Percentiles rank a stretch among this genome's conserved stretches.
Conservation (phyloP, 2,888 invertebrate species). For the Acronicta aceris region DNA sequence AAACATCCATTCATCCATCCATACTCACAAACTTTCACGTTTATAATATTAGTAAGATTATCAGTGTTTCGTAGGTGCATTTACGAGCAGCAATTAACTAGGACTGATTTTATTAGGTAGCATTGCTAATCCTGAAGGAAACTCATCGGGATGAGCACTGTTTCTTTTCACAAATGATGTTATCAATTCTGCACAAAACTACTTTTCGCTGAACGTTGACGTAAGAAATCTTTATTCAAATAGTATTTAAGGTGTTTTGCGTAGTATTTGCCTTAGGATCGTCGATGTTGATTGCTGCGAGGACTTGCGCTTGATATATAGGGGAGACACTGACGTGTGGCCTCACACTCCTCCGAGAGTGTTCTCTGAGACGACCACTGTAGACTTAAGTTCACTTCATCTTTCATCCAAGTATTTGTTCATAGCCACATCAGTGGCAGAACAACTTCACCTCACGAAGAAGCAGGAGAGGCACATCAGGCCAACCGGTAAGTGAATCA, state of each 20-base stretch:
- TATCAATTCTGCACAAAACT: conserved; percentile 45
- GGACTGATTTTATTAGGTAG: background rate
- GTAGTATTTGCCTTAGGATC: conserved; percentile 83
- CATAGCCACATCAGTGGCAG: conserved; percentile 86
- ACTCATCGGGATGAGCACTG: background rate
- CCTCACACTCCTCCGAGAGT: conserved; percentile 82
- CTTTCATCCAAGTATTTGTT: conserved; percentile 71
- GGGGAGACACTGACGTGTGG: conserved; percentile 57
- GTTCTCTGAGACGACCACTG: conserved; percentile 70
- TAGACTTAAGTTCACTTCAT: conserved; percentile 79
- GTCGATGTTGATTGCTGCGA: conserved; percentile 72
- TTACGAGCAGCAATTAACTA: too few species aligned
- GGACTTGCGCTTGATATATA: conserved; percentile 76
- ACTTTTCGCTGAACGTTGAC: conserved; percentile 54
- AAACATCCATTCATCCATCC: too few species aligned
- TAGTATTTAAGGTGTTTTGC: conserved; percentile 79
- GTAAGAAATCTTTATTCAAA: conserved; percentile 78
- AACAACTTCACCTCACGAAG: conserved; percentile 69
- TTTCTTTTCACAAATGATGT: background rate
- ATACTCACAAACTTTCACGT: too few species aligned
- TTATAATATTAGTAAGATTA: too few species aligned
- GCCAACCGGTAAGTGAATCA: conserved; percentile 75
- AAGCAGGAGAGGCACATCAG: conserved; percentile 71
- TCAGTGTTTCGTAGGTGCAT: too few species aligned
- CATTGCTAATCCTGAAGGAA: background rate